Evolutionary conservation across 2,113 vertebrate genomes (phyloP).

Genomic region (Prunella fulvescens): DNA sequence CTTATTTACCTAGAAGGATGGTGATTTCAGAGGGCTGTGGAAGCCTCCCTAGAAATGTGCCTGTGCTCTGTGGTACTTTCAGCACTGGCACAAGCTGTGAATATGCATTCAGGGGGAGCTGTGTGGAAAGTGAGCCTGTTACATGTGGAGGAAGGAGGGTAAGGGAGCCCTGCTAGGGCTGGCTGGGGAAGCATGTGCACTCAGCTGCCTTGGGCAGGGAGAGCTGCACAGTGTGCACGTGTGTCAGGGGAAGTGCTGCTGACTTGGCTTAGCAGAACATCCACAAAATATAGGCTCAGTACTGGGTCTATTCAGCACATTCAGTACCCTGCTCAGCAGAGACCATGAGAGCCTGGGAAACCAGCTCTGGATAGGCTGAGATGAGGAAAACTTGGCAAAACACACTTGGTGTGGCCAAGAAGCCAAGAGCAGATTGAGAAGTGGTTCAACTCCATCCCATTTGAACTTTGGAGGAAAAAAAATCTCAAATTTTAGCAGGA

Average conservation of each 20-base stretch:
- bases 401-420: background rate
- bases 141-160: background rate
- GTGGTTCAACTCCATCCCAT: background rate
- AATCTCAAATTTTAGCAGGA: background rate
- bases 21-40: constrained; percentile 4
- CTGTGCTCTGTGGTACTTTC: background rate
- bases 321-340: background rate
- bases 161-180: background rate
- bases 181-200: background rate
- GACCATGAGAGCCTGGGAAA: background rate
- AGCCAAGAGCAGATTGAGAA: background rate
- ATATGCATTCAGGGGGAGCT: background rate
- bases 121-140: background rate
- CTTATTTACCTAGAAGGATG: constrained; percentile 13
- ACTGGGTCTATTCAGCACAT: background rate
- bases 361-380: background rate
- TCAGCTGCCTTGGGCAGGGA: background rate
- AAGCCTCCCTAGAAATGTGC: background rate
- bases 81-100: background rate
- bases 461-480: background rate
- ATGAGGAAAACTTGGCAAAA: background rate
- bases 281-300: background rate
- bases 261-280: background rate
- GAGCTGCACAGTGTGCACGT: background rate
- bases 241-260: background rate